Evolutionary conservation across 2,113 vertebrate genomes (phyloP).

Genomic region (Psophia crepitans): DNA sequence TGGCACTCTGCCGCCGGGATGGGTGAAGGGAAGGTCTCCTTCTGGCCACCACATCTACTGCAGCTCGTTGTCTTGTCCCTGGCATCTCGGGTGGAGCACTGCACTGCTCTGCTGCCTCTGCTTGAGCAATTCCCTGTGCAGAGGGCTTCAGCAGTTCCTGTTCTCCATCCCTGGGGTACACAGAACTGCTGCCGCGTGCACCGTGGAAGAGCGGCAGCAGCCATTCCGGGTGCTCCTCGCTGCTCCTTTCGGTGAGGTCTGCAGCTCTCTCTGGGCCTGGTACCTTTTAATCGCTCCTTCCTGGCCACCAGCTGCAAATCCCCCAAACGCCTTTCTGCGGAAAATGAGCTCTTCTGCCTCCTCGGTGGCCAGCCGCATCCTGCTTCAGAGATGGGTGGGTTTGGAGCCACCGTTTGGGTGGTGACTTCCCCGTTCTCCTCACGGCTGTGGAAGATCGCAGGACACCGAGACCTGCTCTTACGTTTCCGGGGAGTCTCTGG

Average conservation of each 20-base stretch:
- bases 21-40: not conserved
- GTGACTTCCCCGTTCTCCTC: not conserved
- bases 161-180: rapidly evolving
- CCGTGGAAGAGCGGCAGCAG: rapidly evolving
- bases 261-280: not conserved
- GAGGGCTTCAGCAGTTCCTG: not conserved
- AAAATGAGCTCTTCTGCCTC: not conserved
- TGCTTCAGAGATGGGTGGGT: rapidly evolving
- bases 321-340: not conserved
- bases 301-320: not conserved
- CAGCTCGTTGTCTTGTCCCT: not conserved
- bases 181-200: not conserved
- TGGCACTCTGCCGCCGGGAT: not conserved
- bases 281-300: not conserved
- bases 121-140: not conserved
- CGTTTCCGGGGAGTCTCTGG: not conserved
- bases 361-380: not conserved
- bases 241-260: not conserved
- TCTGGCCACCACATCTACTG: no score
- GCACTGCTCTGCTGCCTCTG: not conserved
- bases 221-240: not conserved
- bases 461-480: rapidly evolving
- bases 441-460: not conserved
- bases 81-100: rapidly evolving
- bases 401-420: not conserved